A percentile compares a stretch with the other conserved stretches of the same genome.
These are phyloP conservation scores for Laothoe populi DNA, from an alignment of 2,888 invertebrate genomes.

Conservation along the genomic window DNA sequence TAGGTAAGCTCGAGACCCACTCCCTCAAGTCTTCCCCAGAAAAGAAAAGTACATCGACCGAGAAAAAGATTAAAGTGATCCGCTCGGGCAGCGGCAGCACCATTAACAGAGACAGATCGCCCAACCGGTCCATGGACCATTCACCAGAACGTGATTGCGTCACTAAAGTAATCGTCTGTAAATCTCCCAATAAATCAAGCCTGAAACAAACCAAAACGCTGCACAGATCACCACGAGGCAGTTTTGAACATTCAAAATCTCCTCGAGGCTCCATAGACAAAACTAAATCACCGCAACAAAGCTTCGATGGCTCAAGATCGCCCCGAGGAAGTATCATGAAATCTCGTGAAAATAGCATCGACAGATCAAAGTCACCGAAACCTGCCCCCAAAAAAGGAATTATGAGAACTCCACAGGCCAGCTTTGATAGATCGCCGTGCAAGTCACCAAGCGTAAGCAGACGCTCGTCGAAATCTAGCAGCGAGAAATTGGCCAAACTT, in stretches of 20 bases:
- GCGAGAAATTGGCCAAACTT: conserved; percentile 74
- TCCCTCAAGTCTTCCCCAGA: conserved; percentile 83
- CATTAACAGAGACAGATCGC: conserved; percentile 76
- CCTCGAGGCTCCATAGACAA: conserved; percentile 85
- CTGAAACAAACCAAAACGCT: conserved; percentile 71
- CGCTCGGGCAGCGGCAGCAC: conserved; percentile 83
- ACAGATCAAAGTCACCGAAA: conserved; percentile 76
- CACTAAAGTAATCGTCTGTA: conserved; percentile 80
- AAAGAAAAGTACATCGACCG: conserved; percentile 59
- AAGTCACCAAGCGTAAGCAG: conserved; percentile 78
- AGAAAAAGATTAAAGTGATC: conserved; percentile 76
- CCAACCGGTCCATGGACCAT: conserved; percentile 62
- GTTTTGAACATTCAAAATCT: conserved; percentile 78
- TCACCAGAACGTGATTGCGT: conserved; percentile 75
- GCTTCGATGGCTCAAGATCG: conserved; percentile 80
- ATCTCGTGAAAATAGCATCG: conserved; percentile 75
- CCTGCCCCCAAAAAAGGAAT: conserved; percentile 81
- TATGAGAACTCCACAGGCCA: conserved; percentile 81
- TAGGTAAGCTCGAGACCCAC: conserved; percentile 90
- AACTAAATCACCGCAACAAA: conserved; percentile 83
- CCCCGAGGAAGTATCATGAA: conserved; percentile 81
- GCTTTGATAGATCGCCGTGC: conserved; percentile 77
- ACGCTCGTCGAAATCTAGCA: conserved; percentile 71
- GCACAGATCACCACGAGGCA: conserved; percentile 83
- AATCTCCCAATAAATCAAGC: conserved; percentile 79